Base-by-base conservation (phyloP, 2,113 vertebrate species). In the Vidua macroura region DNA sequence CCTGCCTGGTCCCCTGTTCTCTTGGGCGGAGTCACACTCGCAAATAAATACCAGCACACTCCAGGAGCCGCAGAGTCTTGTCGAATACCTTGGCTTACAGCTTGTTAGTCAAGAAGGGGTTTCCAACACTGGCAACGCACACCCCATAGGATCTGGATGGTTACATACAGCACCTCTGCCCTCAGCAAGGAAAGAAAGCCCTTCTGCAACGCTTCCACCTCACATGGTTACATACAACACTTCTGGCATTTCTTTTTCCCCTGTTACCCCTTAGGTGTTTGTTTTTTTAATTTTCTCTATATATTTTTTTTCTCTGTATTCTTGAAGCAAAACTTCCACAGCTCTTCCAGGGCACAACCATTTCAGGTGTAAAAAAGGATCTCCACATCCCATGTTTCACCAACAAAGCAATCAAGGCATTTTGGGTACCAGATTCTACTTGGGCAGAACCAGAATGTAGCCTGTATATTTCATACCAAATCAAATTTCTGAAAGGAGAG, bases 401-500 rank as follows among this genome's bases (percentile, higher is more conserved):
- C 98, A 97, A 96, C 92, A 95, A 94, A 96, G 87, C 93, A 97
- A 93, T 86, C 60, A 33, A 96, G 89, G 91, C 59, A 1, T 94
- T 96, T 95, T 74, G 95, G 93, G 92, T 95, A 89, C 93, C 93
- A 93, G 94, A 88, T 92, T 94, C 94, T 96, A 93, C 92, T 91
- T 80, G 93, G 95, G 96, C 97, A 96, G 97, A 97, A 96, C 94
- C 95, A 93, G 97, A 97, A 97, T 97, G 88, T 97, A 97, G 97
- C 92, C 81, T 95, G 94, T 88, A 95, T 97, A 95, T 96, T 97
- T 92, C 97, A 96, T 97, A 97, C 97, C 97, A 98, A 98, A 95
- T 95, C 97, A 73, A 97, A 96, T 96, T 96, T 91, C 91, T 88
- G 96, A 97, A 96, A 98, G 96, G 94, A 94, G 93, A 95, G 94